Conservation (phyloP, 2,888 invertebrate species). For the Artemia sinica region DNA sequence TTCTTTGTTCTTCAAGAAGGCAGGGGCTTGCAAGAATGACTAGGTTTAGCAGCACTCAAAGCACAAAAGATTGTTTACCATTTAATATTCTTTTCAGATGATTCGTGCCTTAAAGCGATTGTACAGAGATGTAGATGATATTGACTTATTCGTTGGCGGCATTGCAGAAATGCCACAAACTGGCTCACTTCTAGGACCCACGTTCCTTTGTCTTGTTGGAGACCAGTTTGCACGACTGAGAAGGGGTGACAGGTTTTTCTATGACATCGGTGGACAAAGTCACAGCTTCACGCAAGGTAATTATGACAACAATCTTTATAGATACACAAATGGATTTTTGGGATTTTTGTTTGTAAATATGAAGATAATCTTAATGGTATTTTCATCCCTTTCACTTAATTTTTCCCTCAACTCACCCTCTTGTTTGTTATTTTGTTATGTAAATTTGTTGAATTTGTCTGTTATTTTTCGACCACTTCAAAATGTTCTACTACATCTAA, state of each 20-base stretch:
- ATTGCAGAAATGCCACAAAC: slow-evolving; percentile 30
- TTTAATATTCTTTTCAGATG: slow-evolving; percentile 15
- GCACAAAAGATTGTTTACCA: too few species aligned
- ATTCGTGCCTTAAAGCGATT: slow-evolving; percentile 16
- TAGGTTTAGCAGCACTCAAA: too few species aligned
- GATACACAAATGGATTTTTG: too few species aligned
- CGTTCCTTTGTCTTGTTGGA: slow-evolving; percentile 34
- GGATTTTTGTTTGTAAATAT: neutral
- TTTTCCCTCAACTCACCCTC: neutral
- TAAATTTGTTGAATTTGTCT: neutral
- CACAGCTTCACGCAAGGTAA: slow-evolving; percentile 26
- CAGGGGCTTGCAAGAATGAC: too few species aligned
- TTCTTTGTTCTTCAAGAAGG: too few species aligned
- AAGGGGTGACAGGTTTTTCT: slow-evolving; percentile 34
- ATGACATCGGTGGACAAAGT: slow-evolving; percentile 30
- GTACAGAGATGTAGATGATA: slow-evolving; percentile 31
- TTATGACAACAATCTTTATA: neutral
- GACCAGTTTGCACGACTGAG: slow-evolving; percentile 33
- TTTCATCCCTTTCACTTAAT: neutral
- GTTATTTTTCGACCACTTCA: too few species aligned
- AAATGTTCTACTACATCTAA: too few species aligned
- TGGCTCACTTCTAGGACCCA: slow-evolving; percentile 32
- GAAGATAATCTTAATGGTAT: neutral
- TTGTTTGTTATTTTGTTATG: neutral
- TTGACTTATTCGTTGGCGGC: slow-evolving; percentile 33